These are phyloP conservation scores for Ashinkailepas kermadecensis DNA, from an alignment of 2,888 invertebrate genomes.

Conservation along the genomic window DNA sequence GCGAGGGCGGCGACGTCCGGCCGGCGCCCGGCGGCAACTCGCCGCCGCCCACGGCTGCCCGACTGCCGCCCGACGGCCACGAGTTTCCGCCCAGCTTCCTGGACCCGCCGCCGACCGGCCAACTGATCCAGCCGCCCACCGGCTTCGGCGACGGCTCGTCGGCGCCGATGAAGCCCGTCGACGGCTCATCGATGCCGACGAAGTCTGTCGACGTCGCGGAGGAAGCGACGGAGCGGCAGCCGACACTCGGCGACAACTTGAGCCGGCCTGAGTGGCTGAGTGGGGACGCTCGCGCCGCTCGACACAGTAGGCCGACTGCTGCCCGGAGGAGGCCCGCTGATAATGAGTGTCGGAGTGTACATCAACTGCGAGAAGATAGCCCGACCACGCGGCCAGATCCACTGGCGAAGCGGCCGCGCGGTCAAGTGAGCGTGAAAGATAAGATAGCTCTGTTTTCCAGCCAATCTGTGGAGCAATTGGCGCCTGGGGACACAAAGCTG, in stretches of 20 bases:
- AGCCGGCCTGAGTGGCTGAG: neutral
- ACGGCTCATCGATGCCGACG: slow-evolving; percentile 28
- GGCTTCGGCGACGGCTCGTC: slow-evolving; percentile 27
- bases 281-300: slow-evolving; percentile 25
- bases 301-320: slow-evolving; percentile 27
- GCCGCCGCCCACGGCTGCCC: slow-evolving; percentile 48
- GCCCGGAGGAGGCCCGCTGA: neutral
- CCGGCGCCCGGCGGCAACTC: slow-evolving; percentile 30
- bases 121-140: slow-evolving; percentile 40
- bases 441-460: slow-evolving; percentile 80
- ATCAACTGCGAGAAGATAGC: slow-evolving; percentile 69
- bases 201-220: slow-evolving; percentile 26
- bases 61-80: slow-evolving; percentile 73
- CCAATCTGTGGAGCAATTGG: slow-evolving; percentile 29
- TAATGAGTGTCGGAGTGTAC: slow-evolving; percentile 30
- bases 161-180: slow-evolving; percentile 20
- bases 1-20: slow-evolving; percentile 31
- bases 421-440: slow-evolving; percentile 58
- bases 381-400: neutral
- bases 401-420: neutral
- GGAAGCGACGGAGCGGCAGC: slow-evolving; percentile 22
- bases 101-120: slow-evolving; percentile 43
- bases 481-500: slow-evolving; percentile 26
- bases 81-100: slow-evolving; percentile 65
- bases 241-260: neutral